Percentiles rank a stretch among this genome's conserved stretches.
These are phyloP conservation scores for Bambusicola thoracicus DNA, from an alignment of 2,113 vertebrate species.

Conservation along the genomic window DNA sequence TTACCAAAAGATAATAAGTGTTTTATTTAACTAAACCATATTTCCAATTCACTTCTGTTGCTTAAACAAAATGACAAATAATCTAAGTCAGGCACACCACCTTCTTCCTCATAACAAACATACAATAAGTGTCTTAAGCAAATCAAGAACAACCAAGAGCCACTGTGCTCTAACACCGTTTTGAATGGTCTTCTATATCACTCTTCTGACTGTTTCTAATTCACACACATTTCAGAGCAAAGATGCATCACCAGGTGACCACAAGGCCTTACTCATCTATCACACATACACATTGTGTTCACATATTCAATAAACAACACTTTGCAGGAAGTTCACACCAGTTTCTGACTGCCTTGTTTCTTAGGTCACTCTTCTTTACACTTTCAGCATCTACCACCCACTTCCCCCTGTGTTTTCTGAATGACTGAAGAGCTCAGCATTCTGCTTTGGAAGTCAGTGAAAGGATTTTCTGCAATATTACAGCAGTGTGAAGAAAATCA, in stretches of 20 bases:
- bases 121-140: neutral
- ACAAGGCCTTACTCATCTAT: neutral
- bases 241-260: neutral
- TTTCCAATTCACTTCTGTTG: neutral
- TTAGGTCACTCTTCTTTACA: neutral
- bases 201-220: neutral
- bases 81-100: neutral
- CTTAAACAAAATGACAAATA: neutral
- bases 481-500: rapidly evolving
- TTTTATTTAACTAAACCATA: too few relatives aligned
- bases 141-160: neutral
- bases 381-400: neutral
- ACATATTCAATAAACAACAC: neutral
- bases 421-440: neutral
- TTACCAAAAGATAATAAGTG: neutral
- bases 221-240: neutral
- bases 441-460: neutral
- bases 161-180: neutral
- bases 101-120: neutral
- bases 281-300: neutral
- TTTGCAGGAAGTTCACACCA: neutral
- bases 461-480: neutral
- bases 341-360: neutral
- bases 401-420: neutral
- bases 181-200: neutral